Evolutionary conservation across 2,113 vertebrate species (phyloP).

Genomic region (Piprites chloris): DNA sequence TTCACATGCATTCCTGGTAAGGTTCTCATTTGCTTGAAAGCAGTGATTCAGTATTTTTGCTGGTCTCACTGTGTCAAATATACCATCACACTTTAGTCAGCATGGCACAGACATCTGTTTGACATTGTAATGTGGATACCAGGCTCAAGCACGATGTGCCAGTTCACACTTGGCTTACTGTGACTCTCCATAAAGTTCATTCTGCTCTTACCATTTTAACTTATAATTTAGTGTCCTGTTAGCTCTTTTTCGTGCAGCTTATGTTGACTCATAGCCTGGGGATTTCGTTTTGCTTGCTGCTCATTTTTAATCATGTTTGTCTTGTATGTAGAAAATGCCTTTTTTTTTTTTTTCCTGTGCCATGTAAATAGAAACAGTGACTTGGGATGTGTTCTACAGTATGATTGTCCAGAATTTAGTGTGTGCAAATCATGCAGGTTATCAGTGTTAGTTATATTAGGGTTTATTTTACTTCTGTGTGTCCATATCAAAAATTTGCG

Average conservation of each 20-base stretch:
- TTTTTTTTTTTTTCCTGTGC: not conserved
- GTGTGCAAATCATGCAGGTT: not conserved
- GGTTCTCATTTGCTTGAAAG: not conserved
- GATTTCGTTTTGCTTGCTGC: not conserved
- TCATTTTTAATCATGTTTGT: not conserved
- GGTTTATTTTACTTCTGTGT: not conserved
- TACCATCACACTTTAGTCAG: not conserved
- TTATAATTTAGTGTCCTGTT: not conserved
- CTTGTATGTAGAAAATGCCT: not conserved
- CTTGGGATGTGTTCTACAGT: not conserved
- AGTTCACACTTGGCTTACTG: rapidly evolving
- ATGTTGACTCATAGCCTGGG: not conserved
- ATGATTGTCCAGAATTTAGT: not conserved
- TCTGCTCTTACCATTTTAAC: not conserved
- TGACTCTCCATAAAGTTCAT: not conserved
- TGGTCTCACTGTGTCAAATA: not conserved
- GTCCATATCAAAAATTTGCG: not conserved
- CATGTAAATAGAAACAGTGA: not conserved
- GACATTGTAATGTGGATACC: not conserved
- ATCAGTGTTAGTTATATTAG: not conserved
- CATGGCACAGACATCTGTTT: not conserved
- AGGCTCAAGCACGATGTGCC: not conserved
- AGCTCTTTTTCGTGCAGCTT: not conserved
- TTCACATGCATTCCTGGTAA: not conserved
- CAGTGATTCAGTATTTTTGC: not conserved